A percentile compares a stretch with the other conserved stretches of the same genome.
Evolutionary conservation across 2,113 vertebrate genomes (phyloP).

Genomic region (Puntigrus tetrazona): DNA sequence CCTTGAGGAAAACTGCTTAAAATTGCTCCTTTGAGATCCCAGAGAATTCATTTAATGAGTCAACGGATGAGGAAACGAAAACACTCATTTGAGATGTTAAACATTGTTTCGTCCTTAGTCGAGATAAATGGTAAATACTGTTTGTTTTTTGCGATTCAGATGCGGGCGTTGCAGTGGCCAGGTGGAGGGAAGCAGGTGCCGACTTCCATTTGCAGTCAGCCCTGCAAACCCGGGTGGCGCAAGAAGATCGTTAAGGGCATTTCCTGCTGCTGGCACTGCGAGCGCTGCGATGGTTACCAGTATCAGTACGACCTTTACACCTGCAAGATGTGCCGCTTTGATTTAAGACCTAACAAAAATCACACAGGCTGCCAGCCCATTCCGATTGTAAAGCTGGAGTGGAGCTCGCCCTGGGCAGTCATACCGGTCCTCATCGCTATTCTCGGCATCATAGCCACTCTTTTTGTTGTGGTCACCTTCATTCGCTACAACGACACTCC

Average conservation of each 20-base stretch:
- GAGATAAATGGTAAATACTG: slow-evolving; percentile 15
- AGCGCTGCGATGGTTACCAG: slow-evolving; percentile 78
- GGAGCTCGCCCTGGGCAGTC: slow-evolving; percentile 79
- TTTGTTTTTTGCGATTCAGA: slow-evolving; percentile 60
- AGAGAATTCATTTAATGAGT: background rate
- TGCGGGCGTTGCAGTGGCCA: slow-evolving; percentile 74
- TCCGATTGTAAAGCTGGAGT: slow-evolving; percentile 77
- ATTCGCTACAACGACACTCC: slow-evolving; percentile 79
- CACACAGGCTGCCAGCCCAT: slow-evolving; percentile 76
- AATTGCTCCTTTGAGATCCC: background rate
- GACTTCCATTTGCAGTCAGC: slow-evolving; percentile 75
- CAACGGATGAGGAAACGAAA: background rate
- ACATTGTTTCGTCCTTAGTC: background rate
- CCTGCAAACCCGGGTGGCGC: slow-evolving; percentile 73
- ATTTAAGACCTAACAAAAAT: slow-evolving; percentile 73
- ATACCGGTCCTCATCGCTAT: slow-evolving; percentile 76
- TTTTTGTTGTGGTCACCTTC: slow-evolving; percentile 77
- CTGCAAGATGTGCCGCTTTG: slow-evolving; percentile 78
- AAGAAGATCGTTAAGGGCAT: slow-evolving; percentile 79
- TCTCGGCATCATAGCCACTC: slow-evolving; percentile 75
- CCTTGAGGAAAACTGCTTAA: background rate
- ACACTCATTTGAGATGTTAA: background rate
- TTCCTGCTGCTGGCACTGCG: slow-evolving; percentile 79
- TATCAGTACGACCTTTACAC: slow-evolving; percentile 76
- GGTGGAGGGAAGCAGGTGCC: slow-evolving; percentile 71